Percentiles rank a stretch among this genome's conserved stretches.
phyloP scores from a whole-genome alignment of 2,113 vertebrate species.

The Vidua macroura region DNA sequence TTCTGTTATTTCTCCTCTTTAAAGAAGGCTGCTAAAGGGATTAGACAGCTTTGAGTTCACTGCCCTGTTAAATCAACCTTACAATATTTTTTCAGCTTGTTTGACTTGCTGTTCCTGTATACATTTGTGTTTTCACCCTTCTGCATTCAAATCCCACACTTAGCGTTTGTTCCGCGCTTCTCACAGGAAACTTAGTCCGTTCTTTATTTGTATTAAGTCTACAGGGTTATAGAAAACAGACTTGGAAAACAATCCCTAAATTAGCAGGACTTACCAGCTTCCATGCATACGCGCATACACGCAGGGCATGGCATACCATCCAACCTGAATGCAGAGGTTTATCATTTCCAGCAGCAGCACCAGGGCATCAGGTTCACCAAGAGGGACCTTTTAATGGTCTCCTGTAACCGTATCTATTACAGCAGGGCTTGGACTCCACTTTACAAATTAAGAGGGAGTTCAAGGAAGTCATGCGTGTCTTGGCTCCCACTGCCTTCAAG shows the following conservation, averaged over 20 bases:
- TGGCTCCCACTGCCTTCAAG: background rate
- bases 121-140: constrained; percentile 60
- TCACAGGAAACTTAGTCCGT: constrained; percentile 25
- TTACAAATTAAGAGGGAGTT: constrained; percentile 54
- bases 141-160: constrained; percentile 28
- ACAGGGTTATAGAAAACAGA: constrained; percentile 35
- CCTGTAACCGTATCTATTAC: constrained; percentile 42
- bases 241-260: constrained; percentile 57
- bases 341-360: constrained; percentile 55
- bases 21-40: constrained; percentile 38
- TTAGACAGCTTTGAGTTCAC: constrained; percentile 48
- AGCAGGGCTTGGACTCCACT: background rate
- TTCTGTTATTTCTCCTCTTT: constrained; percentile 12
- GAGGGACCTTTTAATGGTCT: constrained; percentile 43
- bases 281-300: background rate
- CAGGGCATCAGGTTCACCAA: constrained; percentile 55
- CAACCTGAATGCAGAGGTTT: background rate
- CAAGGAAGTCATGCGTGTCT: constrained; percentile 60
- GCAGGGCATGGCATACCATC: background rate
- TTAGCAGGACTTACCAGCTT: constrained; percentile 15
- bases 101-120: constrained; percentile 45
- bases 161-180: background rate
- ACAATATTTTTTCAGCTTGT: constrained; percentile 67
- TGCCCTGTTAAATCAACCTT: constrained; percentile 55
- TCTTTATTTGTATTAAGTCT: constrained; percentile 57